Percentiles rank a stretch among this genome's conserved stretches.
These are phyloP conservation scores for Aphidoletes aphidimyza DNA, from an alignment of 2,888 invertebrate species.

Conservation along the genomic window DNA sequence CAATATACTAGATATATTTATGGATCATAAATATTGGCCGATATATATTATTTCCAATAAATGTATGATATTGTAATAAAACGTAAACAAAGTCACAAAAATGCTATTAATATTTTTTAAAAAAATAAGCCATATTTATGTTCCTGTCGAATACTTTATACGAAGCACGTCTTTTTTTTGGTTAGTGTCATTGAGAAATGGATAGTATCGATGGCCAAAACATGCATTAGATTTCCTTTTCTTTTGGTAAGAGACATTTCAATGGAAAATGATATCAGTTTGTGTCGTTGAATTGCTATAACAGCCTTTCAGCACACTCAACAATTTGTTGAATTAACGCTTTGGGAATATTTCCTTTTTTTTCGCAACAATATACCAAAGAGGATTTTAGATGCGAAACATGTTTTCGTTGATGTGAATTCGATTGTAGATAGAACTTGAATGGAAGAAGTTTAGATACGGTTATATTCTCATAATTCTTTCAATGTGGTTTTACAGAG, in stretches of 20 bases:
- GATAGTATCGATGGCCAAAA: not conserved
- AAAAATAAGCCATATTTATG: no score
- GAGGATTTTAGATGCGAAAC: not conserved
- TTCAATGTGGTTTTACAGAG: no score
- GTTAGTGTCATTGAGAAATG: no score
- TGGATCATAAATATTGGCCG: conserved; percentile 34
- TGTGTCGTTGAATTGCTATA: not conserved
- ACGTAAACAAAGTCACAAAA: conserved; percentile 47
- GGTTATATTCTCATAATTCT: no score
- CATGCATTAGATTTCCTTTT: not conserved
- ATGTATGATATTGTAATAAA: no score
- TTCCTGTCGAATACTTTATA: no score
- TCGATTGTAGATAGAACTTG: no score
- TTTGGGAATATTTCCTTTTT: not conserved
- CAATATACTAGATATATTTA: not conserved
- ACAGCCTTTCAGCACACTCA: not conserved
- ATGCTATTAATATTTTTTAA: not conserved
- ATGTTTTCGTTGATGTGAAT: no score
- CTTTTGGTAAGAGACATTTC: not conserved
- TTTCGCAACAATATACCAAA: not conserved
- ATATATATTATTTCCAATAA: conserved; percentile 32
- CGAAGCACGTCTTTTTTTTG: not conserved
- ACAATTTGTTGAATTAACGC: not conserved
- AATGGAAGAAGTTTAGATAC: no score
- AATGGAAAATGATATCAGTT: not conserved